These are phyloP conservation scores for Tenrec ecaudatus DNA, from an alignment of 2,113 vertebrate species.

Conservation along the genomic window DNA sequence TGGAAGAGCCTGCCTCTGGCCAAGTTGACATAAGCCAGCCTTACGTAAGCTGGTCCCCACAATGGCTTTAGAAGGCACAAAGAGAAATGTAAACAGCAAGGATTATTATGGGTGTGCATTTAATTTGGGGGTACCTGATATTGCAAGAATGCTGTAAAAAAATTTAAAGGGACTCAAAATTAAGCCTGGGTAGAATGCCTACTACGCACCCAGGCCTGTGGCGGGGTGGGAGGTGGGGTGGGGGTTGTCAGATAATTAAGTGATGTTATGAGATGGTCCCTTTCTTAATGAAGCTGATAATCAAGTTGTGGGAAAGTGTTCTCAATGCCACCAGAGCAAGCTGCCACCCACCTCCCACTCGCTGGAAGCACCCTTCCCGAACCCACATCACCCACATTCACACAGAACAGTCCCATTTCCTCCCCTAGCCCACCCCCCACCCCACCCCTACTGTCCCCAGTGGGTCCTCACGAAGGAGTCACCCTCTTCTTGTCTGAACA, in stretches of 20 bases:
- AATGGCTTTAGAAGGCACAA: slow-evolving; percentile 47
- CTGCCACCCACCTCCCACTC: background rate
- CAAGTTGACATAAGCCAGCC: slow-evolving; percentile 64
- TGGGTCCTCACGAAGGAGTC: slow-evolving; percentile 20
- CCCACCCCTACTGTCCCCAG: background rate
- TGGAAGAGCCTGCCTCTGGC: slow-evolving; percentile 44
- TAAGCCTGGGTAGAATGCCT: slow-evolving; percentile 58
- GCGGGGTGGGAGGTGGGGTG: slow-evolving; percentile 31
- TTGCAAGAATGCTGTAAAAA: slow-evolving; percentile 52
- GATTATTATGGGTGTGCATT: slow-evolving; percentile 66
- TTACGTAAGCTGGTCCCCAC: slow-evolving; percentile 64
- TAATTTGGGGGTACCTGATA: slow-evolving; percentile 53
- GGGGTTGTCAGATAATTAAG: slow-evolving; percentile 72
- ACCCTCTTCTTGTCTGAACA: background rate
- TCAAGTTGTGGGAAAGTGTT: background rate
- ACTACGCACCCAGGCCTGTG: slow-evolving; percentile 37
- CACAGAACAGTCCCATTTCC: background rate
- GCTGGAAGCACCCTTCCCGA: background rate
- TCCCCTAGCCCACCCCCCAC: background rate
- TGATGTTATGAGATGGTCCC: slow-evolving; percentile 50
- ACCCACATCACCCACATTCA: background rate
- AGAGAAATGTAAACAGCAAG: slow-evolving; percentile 62
- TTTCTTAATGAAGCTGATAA: slow-evolving; percentile 24
- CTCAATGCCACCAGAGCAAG: background rate
- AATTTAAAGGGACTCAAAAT: slow-evolving; percentile 20